Conservation (phyloP, 2,113 vertebrate species). For the Hoplias malabaricus region DNA sequence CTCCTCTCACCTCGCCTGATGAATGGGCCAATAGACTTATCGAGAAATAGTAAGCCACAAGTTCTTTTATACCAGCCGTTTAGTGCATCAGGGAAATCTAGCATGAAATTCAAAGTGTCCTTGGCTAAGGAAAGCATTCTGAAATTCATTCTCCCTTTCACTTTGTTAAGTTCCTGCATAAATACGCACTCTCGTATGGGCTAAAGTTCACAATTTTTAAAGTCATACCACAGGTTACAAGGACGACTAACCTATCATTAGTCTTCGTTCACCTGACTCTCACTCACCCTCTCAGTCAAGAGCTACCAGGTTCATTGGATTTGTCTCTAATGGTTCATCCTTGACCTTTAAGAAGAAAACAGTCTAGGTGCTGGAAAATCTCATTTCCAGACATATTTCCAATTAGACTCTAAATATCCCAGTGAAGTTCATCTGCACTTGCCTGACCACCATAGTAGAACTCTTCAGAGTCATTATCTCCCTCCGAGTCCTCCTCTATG, state of each 20-base stretch:
- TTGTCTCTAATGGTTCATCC: background rate
- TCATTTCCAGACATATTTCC: background rate
- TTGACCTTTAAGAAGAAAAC: background rate
- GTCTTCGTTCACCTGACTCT: background rate
- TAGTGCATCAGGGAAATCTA: constrained; percentile 33
- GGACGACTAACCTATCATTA: background rate
- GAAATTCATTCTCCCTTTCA: background rate
- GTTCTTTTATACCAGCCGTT: constrained; percentile 13
- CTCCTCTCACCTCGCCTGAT: constrained; percentile 4
- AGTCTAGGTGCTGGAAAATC: background rate
- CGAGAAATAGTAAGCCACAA: constrained; percentile 11
- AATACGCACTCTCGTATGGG: background rate
- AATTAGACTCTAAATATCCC: background rate
- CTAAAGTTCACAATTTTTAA: constrained; percentile 1
- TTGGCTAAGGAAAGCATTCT: background rate
- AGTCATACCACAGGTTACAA: background rate
- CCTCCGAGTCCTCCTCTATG: constrained; percentile 89
- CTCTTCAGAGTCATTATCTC: constrained; percentile 89
- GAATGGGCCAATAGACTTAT: constrained; percentile 28
- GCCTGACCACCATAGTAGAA: constrained; percentile 92
- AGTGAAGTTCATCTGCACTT: constrained; percentile 42
- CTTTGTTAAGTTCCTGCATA: background rate
- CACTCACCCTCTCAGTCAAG: background rate
- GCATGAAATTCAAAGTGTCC: constrained; percentile 30
- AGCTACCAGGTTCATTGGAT: background rate